Evolutionary conservation across 1,140 invertebrate species (phyloP).

Genomic region (Ceratina australensis): DNA sequence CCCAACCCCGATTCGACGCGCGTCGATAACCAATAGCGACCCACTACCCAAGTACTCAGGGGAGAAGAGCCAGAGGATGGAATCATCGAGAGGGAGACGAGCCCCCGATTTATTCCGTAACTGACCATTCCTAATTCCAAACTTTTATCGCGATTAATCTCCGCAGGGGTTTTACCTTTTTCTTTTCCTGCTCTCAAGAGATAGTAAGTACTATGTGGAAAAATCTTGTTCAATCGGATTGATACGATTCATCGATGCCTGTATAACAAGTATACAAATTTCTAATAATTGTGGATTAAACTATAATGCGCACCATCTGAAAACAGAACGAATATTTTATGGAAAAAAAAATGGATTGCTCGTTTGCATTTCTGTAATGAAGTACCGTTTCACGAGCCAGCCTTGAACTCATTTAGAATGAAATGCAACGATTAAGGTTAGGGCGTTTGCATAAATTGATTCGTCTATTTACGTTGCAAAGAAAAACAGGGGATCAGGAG

Average conservation of each 20-base stretch:
- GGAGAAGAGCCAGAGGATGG: constrained; percentile 34
- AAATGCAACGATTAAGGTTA: constrained; percentile 8
- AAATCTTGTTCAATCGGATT: constrained; percentile 3
- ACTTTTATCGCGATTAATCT: constrained; percentile 39
- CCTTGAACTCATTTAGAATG: constrained; percentile 16
- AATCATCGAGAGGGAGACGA: constrained; percentile 11
- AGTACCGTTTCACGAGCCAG: constrained; percentile 23
- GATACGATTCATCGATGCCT: neutral
- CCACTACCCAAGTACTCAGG: constrained; percentile 45
- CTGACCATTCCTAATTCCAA: constrained; percentile 72
- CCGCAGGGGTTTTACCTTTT: constrained; percentile 1
- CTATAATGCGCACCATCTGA: too few relatives aligned
- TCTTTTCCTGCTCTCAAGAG: neutral
- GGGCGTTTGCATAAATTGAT: neutral
- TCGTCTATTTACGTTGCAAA: neutral
- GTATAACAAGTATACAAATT: too few relatives aligned
- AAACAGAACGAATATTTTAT: neutral
- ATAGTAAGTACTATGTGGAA: neutral
- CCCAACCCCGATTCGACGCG: constrained; percentile 49
- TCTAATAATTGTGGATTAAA: too few relatives aligned
- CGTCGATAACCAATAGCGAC: constrained; percentile 59
- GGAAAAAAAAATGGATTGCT: neutral
- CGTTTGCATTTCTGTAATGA: neutral
- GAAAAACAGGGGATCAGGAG: neutral
- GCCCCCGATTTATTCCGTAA: constrained; percentile 56